Percentiles rank a stretch among this genome's conserved stretches.
Evolutionary conservation across 2,113 vertebrate genomes (phyloP).

Genomic region (Lamprologus callipterus): DNA sequence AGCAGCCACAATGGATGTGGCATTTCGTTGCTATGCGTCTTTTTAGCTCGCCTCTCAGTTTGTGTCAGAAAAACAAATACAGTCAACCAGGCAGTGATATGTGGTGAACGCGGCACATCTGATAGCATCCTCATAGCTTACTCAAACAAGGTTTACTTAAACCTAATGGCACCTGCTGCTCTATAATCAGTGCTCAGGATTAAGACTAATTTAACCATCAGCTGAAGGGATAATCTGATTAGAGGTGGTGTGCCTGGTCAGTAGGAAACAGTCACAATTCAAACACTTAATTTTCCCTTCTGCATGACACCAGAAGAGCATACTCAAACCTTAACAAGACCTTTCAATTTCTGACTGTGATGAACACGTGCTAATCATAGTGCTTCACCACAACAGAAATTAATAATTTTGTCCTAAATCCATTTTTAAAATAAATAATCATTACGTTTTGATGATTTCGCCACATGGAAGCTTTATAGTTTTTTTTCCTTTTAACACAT

Average conservation of each 20-base stretch:
- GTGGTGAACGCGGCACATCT: neutral
- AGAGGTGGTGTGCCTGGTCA: neutral
- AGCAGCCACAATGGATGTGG: neutral
- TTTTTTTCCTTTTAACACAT: neutral
- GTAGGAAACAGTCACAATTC: neutral
- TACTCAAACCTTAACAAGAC: neutral
- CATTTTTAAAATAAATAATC: neutral
- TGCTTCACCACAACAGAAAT: neutral
- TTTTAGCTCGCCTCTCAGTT: conserved; percentile 2
- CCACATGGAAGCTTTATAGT: neutral
- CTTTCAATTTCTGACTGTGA: neutral
- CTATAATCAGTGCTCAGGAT: neutral
- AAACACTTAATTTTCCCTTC: neutral
- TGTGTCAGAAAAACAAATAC: neutral
- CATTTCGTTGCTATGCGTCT: neutral
- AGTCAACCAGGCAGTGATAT: neutral
- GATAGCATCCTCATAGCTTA: neutral
- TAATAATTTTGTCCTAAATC: neutral
- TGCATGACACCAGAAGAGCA: neutral
- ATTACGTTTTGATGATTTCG: neutral
- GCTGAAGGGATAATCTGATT: neutral
- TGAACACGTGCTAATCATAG: neutral
- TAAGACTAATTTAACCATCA: neutral
- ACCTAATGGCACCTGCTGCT: neutral
- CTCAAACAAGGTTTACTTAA: neutral